phyloP scores from a whole-genome alignment of 1,140 invertebrate genomes.

The Lethrus apterus region DNA sequence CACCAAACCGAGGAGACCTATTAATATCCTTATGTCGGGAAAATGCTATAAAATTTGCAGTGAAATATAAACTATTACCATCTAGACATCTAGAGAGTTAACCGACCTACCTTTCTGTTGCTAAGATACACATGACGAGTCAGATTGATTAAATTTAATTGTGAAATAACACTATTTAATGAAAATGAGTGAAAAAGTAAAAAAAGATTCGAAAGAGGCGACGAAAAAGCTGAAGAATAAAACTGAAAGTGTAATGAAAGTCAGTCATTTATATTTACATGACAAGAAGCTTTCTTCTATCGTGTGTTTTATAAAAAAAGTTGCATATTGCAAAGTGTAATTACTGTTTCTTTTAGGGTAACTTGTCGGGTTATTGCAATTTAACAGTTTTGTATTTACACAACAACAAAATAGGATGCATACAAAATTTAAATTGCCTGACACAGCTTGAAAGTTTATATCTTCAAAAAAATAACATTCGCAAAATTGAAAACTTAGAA shows the following conservation, averaged over 20 bases:
- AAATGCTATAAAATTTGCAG: too few relatives aligned
- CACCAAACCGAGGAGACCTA: too few relatives aligned
- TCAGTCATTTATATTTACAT: constrained; percentile 48
- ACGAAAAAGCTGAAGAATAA: constrained; percentile 13
- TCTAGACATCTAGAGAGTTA: too few relatives aligned
- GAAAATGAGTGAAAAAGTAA: not conserved
- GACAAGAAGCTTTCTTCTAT: constrained; percentile 45
- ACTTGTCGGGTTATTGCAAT: constrained; percentile 44
- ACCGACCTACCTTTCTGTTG: too few relatives aligned
- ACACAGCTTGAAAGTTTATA: constrained; percentile 57
- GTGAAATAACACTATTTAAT: not conserved
- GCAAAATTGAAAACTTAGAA: constrained; percentile 55
- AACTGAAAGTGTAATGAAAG: constrained; percentile 30
- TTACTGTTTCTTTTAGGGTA: constrained; percentile 40
- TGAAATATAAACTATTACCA: too few relatives aligned
- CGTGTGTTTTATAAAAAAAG: constrained; percentile 36
- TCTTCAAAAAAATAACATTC: constrained; percentile 60
- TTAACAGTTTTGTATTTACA: constrained; percentile 57
- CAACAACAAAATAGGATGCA: constrained; percentile 52
- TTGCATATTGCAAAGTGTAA: not conserved
- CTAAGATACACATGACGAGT: too few relatives aligned
- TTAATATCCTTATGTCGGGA: too few relatives aligned
- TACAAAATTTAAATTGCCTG: constrained; percentile 52
- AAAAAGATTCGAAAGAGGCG: constrained; percentile 1
- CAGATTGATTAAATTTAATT: too few relatives aligned